Base-by-base conservation (phyloP, 2,888 invertebrate genomes). In the Aleiodes leptofemur region DNA sequence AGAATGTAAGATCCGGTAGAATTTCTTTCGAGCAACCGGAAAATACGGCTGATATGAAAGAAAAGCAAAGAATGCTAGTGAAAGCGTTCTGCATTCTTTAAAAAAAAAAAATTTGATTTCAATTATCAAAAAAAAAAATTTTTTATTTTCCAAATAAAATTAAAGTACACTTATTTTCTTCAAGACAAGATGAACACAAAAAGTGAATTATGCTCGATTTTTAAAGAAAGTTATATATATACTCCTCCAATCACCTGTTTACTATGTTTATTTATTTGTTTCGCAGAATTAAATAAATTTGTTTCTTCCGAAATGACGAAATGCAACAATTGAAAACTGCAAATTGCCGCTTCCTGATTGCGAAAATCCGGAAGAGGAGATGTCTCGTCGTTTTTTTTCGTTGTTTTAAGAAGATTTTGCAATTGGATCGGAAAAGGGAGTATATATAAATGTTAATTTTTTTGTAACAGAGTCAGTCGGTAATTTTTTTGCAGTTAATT, bases 1-100 rank as follows among this genome's bases (percentile, higher is more conserved):
- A 53, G 56, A 84, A 78, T 9, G 86, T 83, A 71, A 87, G 80
- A 72, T 88, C 87, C 7, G 89, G 83, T 1, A 57, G 1, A 34
- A 74, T 2, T 4, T 43, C 79, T 23, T 79, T 79, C 14, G 53
- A 34, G 66, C 73, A 76, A n/a, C 72, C 77, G 6, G 61, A 70
- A 29, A 74, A 64, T 9, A 74, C 75, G 13, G 59, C 23, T 4
- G 76, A 74, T 16, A 73, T 72, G 6, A 76, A 56, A n/a, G 78
- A 31, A 23, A 82, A 38, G 64, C 78, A 82, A 16, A 86, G 55
- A 76, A 75, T 68, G 73, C 78, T 76, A 76, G 51, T 72, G 31
- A 79, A 73, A 56, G 78, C 69, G 68, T 59, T 43, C 68, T 73
- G 81, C 86, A 86, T 86, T 76, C 72, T 82, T 16, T 3, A 23